Percentiles rank a stretch among this genome's conserved stretches.
These are phyloP conservation scores for Oreochromis aureus DNA, from an alignment of 2,113 vertebrate species.

Conservation along the genomic window DNA sequence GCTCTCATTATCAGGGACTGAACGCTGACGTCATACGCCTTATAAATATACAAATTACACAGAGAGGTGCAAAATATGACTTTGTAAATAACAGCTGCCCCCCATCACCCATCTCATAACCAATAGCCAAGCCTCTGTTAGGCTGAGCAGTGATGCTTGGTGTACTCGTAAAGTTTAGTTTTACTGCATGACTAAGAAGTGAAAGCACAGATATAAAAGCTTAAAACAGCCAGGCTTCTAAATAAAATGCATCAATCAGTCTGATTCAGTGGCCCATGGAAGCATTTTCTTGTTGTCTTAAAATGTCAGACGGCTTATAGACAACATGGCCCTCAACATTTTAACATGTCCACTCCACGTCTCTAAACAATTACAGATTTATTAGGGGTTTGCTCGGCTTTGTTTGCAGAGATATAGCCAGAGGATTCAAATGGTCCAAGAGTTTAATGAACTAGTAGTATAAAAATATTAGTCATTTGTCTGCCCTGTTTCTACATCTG, in stretches of 20 bases:
- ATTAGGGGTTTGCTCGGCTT: neutral
- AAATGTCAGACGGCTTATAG: slow-evolving; percentile 52
- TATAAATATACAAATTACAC: slow-evolving; percentile 57
- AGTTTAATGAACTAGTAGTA: slow-evolving; percentile 38
- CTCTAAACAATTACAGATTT: slow-evolving; percentile 27
- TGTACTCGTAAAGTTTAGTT: slow-evolving; percentile 22
- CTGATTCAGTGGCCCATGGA: slow-evolving; percentile 25
- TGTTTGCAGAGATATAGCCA: neutral
- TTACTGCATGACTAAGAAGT: slow-evolving; percentile 34
- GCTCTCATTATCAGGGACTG: slow-evolving; percentile 37
- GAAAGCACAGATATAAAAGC: slow-evolving; percentile 9
- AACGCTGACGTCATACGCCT: slow-evolving; percentile 19
- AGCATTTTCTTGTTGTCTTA: slow-evolving; percentile 1
- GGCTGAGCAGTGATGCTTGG: neutral
- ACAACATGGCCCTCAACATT: neutral
- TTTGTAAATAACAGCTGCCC: slow-evolving; percentile 10
- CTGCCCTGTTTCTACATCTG: slow-evolving; percentile 45
- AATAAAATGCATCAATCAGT: slow-evolving; percentile 42
- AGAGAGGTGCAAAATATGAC: slow-evolving; percentile 4
- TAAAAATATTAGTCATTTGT: slow-evolving; percentile 36
- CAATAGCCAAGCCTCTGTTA: neutral
- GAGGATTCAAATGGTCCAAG: slow-evolving; percentile 14
- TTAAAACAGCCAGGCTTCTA: slow-evolving; percentile 14
- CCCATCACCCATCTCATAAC: neutral
- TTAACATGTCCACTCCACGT: neutral